These are phyloP conservation scores for Urosaurus nigricauda DNA, from an alignment of 2,797 vertebrate genomes.

Conservation along the genomic window DNA sequence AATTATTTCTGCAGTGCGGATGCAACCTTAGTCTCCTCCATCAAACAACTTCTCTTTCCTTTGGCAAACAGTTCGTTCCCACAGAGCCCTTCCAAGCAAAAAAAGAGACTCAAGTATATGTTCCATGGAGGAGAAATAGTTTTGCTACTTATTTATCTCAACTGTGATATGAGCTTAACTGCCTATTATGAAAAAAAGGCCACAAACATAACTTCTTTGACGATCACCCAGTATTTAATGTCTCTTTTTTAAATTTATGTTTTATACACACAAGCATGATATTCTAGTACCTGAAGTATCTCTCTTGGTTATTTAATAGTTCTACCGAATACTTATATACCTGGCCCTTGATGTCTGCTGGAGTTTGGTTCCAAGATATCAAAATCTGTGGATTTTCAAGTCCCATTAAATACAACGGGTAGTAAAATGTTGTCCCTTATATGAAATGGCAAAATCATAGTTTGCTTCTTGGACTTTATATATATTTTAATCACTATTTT, in stretches of 20 bases:
- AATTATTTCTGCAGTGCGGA: no score
- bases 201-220: accelerated
- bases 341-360: no score
- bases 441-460: no score
- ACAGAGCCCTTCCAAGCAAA: not conserved
- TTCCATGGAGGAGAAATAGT: not conserved
- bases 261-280: constrained; percentile 44
- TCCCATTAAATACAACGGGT: no score
- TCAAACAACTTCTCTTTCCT: not conserved
- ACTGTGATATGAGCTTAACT: constrained; percentile 6
- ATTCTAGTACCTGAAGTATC: constrained; percentile 15
- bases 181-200: not conserved
- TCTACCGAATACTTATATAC: not conserved
- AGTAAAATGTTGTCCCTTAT: no score
- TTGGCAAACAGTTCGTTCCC: not conserved
- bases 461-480: no score
- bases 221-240: constrained; percentile 6
- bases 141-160: not conserved
- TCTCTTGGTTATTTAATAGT: not conserved
- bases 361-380: no score
- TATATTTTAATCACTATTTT: no score
- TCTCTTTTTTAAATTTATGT: constrained; percentile 35
- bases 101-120: not conserved
- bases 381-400: no score
- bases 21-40: not conserved